Evolutionary conservation across 2,797 vertebrate genomes (phyloP).

Genomic region (Pelobates cultripes): DNA sequence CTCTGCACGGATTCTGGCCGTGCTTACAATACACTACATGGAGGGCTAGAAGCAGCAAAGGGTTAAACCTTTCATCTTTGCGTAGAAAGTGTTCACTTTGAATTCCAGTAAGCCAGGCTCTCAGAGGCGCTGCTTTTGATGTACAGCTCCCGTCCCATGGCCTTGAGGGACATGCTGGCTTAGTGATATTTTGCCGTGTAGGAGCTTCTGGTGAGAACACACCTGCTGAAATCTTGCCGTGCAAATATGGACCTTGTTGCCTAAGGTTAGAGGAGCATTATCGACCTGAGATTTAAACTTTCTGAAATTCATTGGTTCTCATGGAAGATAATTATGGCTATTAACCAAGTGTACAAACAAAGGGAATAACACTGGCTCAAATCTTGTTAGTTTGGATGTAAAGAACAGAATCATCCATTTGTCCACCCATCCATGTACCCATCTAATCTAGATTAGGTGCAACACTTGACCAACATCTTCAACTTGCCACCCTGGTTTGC

Average conservation of each 20-base stretch:
- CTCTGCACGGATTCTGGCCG: neutral
- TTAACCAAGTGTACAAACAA: too few relatives aligned
- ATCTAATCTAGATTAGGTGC: too few relatives aligned
- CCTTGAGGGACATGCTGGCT: slow-evolving; percentile 5
- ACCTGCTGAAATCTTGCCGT: neutral
- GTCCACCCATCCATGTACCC: too few relatives aligned
- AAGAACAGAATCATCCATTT: too few relatives aligned
- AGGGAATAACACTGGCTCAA: too few relatives aligned
- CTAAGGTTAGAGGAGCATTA: neutral
- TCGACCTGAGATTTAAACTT: neutral
- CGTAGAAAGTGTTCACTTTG: neutral
- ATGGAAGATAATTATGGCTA: too few relatives aligned
- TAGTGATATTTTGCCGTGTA: neutral
- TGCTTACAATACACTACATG: neutral
- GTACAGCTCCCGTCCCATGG: neutral
- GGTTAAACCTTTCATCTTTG: neutral
- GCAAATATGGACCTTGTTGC: neutral
- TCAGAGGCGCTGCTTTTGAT: neutral
- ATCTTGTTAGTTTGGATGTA: too few relatives aligned
- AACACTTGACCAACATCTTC: too few relatives aligned
- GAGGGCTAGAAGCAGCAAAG: neutral
- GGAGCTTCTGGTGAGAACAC: neutral
- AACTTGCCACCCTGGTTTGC: too few relatives aligned
- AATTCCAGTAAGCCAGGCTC: neutral
- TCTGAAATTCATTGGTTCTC: too few relatives aligned